A percentile compares a stretch with the other conserved stretches of the same genome.
These are phyloP conservation scores for Bufo bufo DNA, from an alignment of 2,113 vertebrate genomes.

Conservation along the genomic window DNA sequence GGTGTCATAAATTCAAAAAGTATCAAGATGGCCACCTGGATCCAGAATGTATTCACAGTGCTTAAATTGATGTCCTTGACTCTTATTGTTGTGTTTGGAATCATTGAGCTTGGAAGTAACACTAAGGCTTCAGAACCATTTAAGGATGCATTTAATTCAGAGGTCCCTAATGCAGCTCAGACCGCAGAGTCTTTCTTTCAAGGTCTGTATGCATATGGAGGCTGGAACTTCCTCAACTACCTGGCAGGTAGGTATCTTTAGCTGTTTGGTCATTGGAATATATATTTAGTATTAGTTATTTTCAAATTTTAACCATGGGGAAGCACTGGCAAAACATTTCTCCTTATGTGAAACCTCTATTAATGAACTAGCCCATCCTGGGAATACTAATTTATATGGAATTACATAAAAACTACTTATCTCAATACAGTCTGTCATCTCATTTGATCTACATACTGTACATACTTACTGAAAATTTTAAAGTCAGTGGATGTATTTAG, in stretches of 20 bases:
- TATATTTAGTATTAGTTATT: too few relatives aligned
- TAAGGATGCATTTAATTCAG: constrained; percentile 64
- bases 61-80: constrained; percentile 69
- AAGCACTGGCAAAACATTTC: too few relatives aligned
- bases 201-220: constrained; percentile 68
- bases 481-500: too few relatives aligned
- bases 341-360: too few relatives aligned
- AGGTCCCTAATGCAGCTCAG: constrained; percentile 62
- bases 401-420: too few relatives aligned
- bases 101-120: constrained; percentile 62
- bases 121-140: constrained; percentile 63
- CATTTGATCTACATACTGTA: too few relatives aligned
- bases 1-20: constrained; percentile 69
- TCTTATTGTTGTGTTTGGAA: constrained; percentile 63
- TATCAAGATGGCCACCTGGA: constrained; percentile 63
- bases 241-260: constrained; percentile 68
- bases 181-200: constrained; percentile 71
- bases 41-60: constrained; percentile 68
- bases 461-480: too few relatives aligned
- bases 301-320: too few relatives aligned
- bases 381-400: too few relatives aligned
- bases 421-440: too few relatives aligned
- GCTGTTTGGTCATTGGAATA: too few relatives aligned
- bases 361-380: too few relatives aligned
- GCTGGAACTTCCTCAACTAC: constrained; percentile 67